A percentile compares a stretch with the other conserved stretches of the same genome.
These are phyloP conservation scores for Crotalus adamanteus DNA, from an alignment of 2,797 vertebrate species.

Conservation along the genomic window DNA sequence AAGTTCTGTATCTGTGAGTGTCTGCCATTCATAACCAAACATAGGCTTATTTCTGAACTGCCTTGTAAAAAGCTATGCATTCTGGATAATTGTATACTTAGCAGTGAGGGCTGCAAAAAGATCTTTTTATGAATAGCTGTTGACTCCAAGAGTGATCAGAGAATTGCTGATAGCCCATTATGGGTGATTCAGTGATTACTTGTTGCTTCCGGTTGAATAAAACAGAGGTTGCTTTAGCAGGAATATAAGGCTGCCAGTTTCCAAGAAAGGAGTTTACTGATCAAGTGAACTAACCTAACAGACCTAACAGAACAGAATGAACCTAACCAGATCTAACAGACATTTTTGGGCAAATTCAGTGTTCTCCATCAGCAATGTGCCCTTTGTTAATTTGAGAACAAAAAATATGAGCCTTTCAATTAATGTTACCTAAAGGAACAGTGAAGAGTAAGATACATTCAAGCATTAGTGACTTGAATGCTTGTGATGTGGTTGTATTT, in stretches of 20 bases:
- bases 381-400: not conserved
- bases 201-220: not conserved
- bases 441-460: not conserved
- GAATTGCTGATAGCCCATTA: not conserved
- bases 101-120: not conserved
- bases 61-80: not conserved
- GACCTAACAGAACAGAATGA: not conserved
- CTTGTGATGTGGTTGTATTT: not conserved
- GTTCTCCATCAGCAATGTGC: not conserved
- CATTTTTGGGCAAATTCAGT: not conserved
- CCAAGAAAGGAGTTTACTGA: not conserved
- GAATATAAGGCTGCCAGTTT: not conserved
- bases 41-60: no score
- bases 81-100: not conserved
- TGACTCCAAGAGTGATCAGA: not conserved
- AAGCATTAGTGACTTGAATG: not conserved
- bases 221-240: not conserved
- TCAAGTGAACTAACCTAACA: not conserved
- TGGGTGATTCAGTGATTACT: not conserved
- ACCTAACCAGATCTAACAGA: not conserved
- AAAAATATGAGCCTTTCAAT: not conserved
- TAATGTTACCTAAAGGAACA: not conserved
- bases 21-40: no score
- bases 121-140: not conserved
- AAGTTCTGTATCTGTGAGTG: no score